A percentile compares a stretch with the other conserved stretches of the same genome.
These are phyloP conservation scores for Aphidoletes aphidimyza DNA, from an alignment of 2,888 invertebrate genomes.

Conservation along the genomic window DNA sequence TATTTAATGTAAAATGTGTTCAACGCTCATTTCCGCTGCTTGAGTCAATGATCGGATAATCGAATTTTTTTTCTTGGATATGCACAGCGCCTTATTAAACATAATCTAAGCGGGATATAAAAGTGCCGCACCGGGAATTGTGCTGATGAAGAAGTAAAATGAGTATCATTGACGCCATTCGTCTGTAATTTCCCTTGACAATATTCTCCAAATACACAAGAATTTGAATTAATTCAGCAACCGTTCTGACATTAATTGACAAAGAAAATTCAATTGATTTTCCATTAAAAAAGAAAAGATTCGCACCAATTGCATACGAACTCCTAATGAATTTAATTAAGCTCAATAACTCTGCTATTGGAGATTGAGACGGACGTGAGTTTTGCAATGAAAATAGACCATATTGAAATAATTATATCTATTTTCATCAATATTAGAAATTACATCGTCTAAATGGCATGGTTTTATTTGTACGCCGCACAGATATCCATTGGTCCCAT, in stretches of 20 bases:
- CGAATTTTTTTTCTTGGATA: background rate
- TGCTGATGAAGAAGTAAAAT: background rate
- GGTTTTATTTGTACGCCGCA: too few relatives aligned
- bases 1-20: background rate
- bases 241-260: background rate
- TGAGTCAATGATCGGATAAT: slow-evolving; percentile 4
- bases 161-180: slow-evolving; percentile 16
- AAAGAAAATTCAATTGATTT: slow-evolving; percentile 47
- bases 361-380: background rate
- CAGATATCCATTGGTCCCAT: too few relatives aligned
- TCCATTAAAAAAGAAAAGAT: background rate
- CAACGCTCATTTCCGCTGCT: background rate
- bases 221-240: background rate
- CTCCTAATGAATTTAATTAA: too few relatives aligned
- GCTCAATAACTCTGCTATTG: too few relatives aligned
- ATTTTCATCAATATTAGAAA: background rate
- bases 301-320: background rate
- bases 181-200: slow-evolving; percentile 17
- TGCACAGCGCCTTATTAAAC: background rate
- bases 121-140: background rate
- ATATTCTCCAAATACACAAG: background rate
- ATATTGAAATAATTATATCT: background rate
- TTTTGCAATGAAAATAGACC: background rate
- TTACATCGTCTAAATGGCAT: too few relatives aligned
- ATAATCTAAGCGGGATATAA: background rate